Evolutionary conservation across 1,140 invertebrate species (phyloP), one percentile per base, ranked within the genome.

Genomic region (Wasmannia auropunctata): DNA sequence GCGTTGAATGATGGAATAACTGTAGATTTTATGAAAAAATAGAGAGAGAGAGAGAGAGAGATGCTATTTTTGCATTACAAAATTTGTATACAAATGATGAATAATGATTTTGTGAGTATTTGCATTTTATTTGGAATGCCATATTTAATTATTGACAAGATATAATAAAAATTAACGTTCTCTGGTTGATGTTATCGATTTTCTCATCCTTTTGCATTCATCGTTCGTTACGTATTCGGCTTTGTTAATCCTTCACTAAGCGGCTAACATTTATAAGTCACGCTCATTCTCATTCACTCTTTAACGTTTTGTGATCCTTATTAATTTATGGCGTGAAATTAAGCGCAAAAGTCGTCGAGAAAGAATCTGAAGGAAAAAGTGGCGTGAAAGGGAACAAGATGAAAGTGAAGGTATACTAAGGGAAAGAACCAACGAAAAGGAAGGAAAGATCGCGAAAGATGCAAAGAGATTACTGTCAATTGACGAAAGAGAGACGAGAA

Each of bases 281-380:
- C 46, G 60, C 34, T 56, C 31, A 28, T 46, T 54, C 34, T 0
- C 22, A 25, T 22, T 40, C 14, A 2, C 3, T 70, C n/a, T 58
- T 43, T 22, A n/a, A 28, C n/a, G 22, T n/a, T 43, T n/a, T 51
- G 14, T n/a, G 63, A 19, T 10, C 10, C 40, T 76, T 56, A 62
- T 46, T 70, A 62, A 77, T 77, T 87, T 77, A 77, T 25, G 62
- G 63, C 43, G 46, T 85, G 54, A 74, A 87, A 85, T 70, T 85
- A 85, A 85, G 58, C 28, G 25, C 19, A 86, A 65, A 83, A 28
- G 54, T 69, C 16, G 19, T 60, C 37, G 37, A 11, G 34, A 67
- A 77, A 85, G 85, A 77, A 77, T 58, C 43, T 87, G 46, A 51
- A 54, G 54, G 43, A 76, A 85, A n/a, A 77, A 77, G n/a, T 76